A percentile compares a stretch with the other conserved stretches of the same genome.
Evolutionary conservation across 2,888 invertebrate species (phyloP).

Genomic region (Tridacna gigas): DNA sequence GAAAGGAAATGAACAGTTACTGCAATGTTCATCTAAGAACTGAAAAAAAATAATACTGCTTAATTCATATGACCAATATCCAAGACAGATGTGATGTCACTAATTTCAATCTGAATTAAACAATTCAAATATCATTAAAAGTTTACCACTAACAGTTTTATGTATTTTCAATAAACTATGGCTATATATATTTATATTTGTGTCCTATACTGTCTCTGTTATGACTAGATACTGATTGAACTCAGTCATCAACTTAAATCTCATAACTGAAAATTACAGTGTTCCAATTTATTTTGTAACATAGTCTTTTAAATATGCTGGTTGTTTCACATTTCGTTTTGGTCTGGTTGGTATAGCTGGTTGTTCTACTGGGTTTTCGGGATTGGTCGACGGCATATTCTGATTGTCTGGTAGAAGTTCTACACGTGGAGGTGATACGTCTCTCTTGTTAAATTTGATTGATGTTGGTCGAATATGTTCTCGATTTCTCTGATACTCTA

Average conservation of each 20-base stretch:
- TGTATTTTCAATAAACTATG: neutral
- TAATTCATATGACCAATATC: neutral
- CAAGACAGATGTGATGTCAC: neutral
- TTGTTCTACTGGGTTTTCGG: neutral
- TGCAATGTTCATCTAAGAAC: no score
- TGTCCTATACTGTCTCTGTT: neutral
- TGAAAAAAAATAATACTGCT: no score
- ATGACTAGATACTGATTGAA: neutral
- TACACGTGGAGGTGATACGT: conserved; percentile 14
- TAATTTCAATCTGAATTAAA: conserved; percentile 3
- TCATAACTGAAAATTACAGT: neutral
- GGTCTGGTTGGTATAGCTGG: conserved; percentile 3
- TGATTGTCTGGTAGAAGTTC: neutral
- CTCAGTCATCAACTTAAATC: neutral
- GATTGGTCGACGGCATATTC: neutral
- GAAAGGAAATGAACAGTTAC: no score
- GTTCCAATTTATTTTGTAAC: neutral
- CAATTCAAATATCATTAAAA: conserved; percentile 3
- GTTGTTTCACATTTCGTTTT: conserved; percentile 15
- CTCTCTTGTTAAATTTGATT: conserved; percentile 19
- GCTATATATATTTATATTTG: neutral
- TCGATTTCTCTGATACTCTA: conserved; percentile 35
- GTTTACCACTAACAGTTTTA: no score
- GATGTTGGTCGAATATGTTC: conserved; percentile 38
- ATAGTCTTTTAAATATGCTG: conserved; percentile 38